These are phyloP conservation scores for Artemia sp. DNA, from an alignment of 2,888 invertebrate genomes.

Conservation along the genomic window DNA sequence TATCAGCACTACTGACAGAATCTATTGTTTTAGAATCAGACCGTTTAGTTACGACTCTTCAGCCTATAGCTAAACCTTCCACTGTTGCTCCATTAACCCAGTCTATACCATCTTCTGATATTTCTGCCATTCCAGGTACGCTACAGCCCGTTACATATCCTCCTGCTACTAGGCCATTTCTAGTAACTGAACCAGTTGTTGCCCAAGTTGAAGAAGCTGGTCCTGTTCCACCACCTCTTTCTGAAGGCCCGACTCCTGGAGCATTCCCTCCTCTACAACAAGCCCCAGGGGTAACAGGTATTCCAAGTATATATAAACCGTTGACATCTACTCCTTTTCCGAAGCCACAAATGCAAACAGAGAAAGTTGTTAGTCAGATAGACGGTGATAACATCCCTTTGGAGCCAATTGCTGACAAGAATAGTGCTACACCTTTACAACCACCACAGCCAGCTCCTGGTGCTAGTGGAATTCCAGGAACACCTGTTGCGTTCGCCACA, in stretches of 20 bases:
- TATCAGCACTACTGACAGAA: no score
- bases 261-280: background rate
- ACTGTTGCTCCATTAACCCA: background rate
- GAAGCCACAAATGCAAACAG: background rate
- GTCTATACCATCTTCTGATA: background rate
- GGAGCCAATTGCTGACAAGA: background rate
- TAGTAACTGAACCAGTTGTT: background rate
- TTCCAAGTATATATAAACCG: background rate
- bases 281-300: background rate
- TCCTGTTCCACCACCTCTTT: background rate
- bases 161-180: background rate
- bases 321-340: background rate
- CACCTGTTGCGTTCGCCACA: background rate
- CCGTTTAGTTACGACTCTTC: no score
- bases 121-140: background rate
- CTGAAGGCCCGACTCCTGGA: background rate
- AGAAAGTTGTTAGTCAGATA: background rate
- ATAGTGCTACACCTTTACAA: background rate
- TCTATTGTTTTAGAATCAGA: no score
- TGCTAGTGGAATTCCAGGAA: constrained; percentile 2
- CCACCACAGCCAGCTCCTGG: constrained; percentile 5
- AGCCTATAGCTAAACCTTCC: background rate
- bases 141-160: background rate
- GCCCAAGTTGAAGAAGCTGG: background rate
- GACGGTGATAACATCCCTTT: background rate